phyloP scores from a whole-genome alignment of 2,113 vertebrate species.

The Dissostichus mawsoni region DNA sequence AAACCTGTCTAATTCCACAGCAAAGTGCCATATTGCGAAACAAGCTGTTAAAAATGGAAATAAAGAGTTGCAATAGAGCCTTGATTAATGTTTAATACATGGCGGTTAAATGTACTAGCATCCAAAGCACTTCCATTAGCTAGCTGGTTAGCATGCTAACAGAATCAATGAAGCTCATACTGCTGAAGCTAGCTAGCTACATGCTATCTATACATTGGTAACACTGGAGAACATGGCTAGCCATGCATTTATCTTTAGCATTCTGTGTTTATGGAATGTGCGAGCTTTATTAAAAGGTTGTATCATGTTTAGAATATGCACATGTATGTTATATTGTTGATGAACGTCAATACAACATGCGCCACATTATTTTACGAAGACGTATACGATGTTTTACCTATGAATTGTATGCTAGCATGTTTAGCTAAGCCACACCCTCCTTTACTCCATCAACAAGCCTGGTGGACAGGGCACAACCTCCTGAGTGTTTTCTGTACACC shows the following conservation, averaged over 20 bases:
- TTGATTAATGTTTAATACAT: not conserved
- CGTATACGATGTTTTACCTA: not conserved
- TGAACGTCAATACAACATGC: fast-evolving
- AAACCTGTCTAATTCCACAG: fast-evolving
- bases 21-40: not conserved
- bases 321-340: not conserved
- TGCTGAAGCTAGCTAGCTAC: constrained; percentile 19
- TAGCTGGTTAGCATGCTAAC: constrained; percentile 68
- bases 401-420: constrained; percentile 31
- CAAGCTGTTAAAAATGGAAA: not conserved
- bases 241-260: constrained; percentile 6
- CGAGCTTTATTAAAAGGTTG: not conserved
- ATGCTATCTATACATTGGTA: constrained; percentile 28
- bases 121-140: constrained; percentile 25
- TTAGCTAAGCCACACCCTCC: constrained; percentile 73
- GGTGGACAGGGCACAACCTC: not conserved
- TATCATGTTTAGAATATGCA: fast-evolving
- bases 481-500: not conserved
- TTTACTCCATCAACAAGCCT: not conserved
- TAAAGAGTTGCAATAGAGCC: not conserved
- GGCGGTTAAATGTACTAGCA: not conserved
- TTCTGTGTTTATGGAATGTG: not conserved
- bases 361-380: fast-evolving
- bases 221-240: not conserved
- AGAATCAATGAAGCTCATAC: not conserved